Percentiles rank a stretch among this genome's conserved stretches.
Evolutionary conservation across 2,888 invertebrate genomes (phyloP).

Genomic region (Matsumyia berberina): DNA sequence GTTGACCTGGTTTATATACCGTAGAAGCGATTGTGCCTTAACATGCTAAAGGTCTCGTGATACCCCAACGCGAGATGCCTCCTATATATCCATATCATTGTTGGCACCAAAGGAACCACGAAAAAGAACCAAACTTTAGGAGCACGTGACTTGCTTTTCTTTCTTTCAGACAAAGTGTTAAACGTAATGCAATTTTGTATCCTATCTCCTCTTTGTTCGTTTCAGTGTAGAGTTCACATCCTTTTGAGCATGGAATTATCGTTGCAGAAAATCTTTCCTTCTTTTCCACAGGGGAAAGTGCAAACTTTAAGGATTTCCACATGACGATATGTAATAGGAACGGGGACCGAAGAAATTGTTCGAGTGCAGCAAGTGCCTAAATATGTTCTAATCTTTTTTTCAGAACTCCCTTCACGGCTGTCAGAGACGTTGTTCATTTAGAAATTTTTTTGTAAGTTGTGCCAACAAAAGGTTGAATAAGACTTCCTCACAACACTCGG

Average conservation of each 20-base stretch:
- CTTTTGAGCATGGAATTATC: constrained; percentile 47
- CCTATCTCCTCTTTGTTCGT: constrained; percentile 41
- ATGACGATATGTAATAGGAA: constrained; percentile 18
- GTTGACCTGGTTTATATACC: constrained; percentile 8
- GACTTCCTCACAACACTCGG: background rate
- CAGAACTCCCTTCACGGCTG: background rate
- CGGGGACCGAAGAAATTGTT: constrained; percentile 6
- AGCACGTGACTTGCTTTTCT: constrained; percentile 31
- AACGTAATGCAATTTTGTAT: constrained; percentile 47
- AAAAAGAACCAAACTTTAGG: constrained; percentile 18
- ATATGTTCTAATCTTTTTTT: background rate
- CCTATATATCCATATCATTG: background rate
- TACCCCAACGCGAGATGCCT: background rate
- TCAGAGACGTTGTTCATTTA: background rate
- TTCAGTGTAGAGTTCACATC: constrained; percentile 38
- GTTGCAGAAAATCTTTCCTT: constrained; percentile 36
- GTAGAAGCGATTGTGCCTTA: background rate
- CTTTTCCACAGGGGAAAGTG: constrained; percentile 1
- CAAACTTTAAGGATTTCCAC: constrained; percentile 16
- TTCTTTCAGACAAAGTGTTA: constrained; percentile 32
- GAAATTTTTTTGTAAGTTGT: constrained; percentile 1
- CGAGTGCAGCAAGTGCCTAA: constrained; percentile 16
- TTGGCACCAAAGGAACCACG: background rate
- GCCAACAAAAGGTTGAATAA: constrained; percentile 1
- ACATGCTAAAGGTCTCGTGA: background rate